phyloP scores from a whole-genome alignment of 2,113 vertebrate genomes.

The Lota lota region DNA sequence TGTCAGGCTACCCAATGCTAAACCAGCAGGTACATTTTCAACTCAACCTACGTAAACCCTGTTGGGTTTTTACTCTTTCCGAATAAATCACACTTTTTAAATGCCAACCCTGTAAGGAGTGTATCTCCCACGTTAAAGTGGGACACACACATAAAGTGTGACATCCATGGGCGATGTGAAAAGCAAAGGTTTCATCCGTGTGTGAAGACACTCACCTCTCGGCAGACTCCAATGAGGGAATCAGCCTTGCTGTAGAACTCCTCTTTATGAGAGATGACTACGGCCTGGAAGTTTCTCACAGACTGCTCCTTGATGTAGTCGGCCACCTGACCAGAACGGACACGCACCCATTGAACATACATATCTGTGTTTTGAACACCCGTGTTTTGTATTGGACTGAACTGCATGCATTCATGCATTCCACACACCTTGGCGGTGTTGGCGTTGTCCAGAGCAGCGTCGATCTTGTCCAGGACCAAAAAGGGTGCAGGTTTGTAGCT shows the following conservation, averaged over 20 bases:
- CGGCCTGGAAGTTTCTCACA: conserved; percentile 84
- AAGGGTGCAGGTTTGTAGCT: conserved; percentile 92
- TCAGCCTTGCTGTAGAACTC: conserved; percentile 93
- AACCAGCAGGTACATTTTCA: too few species aligned
- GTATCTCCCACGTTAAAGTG: too few species aligned
- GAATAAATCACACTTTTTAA: too few species aligned
- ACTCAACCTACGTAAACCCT: too few species aligned
- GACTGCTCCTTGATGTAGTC: conserved; percentile 95
- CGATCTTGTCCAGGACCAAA: conserved; percentile 91
- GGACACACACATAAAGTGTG: too few species aligned
- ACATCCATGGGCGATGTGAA: too few species aligned
- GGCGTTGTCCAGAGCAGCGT: conserved; percentile 91
- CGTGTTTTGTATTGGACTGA: background rate
- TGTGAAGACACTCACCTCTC: conserved; percentile 68
- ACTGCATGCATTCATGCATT: background rate
- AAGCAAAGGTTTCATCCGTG: too few species aligned
- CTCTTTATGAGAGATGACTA: conserved; percentile 90
- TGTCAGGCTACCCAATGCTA: too few species aligned
- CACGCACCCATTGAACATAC: background rate
- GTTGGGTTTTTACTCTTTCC: too few species aligned
- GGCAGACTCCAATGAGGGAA: conserved; percentile 86
- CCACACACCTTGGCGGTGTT: conserved; percentile 87
- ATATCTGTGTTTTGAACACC: too few species aligned
- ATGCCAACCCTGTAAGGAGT: too few species aligned
- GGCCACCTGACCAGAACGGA: conserved; percentile 76